Evolutionary conservation across 2,797 vertebrate species (phyloP).

Genomic region (Telmatherina bonti): DNA sequence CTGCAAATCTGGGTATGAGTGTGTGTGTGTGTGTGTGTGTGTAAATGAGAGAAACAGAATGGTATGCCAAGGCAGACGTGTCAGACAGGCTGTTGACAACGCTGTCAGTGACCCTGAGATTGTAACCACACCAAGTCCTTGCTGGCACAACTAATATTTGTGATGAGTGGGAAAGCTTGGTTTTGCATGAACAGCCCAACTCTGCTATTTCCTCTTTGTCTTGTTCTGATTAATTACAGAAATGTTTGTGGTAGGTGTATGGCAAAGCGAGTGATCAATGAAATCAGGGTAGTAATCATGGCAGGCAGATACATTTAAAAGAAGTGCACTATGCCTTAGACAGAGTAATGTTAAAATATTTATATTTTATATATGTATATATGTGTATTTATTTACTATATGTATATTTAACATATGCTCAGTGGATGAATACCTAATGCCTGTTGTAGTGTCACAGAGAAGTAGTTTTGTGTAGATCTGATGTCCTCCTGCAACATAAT

Average conservation of each 20-base stretch:
- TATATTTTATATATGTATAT: too few relatives aligned
- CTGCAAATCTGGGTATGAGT: slow-evolving; percentile 31
- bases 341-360: background rate
- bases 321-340: background rate
- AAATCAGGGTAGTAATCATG: background rate
- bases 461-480: background rate
- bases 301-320: background rate
- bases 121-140: slow-evolving; percentile 23
- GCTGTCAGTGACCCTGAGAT: slow-evolving; percentile 56
- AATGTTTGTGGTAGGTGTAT: background rate
- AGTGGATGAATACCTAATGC: too few relatives aligned
- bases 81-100: slow-evolving; percentile 54
- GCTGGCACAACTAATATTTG: slow-evolving; percentile 25
- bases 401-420: too few relatives aligned
- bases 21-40: slow-evolving; percentile 32
- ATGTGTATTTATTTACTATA: too few relatives aligned
- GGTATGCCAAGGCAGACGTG: slow-evolving; percentile 32
- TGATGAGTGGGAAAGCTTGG: slow-evolving; percentile 10
- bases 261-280: background rate
- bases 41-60: slow-evolving; percentile 15
- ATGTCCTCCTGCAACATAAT: background rate
- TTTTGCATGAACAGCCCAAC: background rate
- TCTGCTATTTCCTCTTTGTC: background rate
- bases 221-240: background rate
- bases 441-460: slow-evolving; percentile 8